Evolutionary conservation across 2,797 vertebrate genomes (phyloP), one percentile per base, ranked within the genome.

Genomic region (Buceros bicornis): DNA sequence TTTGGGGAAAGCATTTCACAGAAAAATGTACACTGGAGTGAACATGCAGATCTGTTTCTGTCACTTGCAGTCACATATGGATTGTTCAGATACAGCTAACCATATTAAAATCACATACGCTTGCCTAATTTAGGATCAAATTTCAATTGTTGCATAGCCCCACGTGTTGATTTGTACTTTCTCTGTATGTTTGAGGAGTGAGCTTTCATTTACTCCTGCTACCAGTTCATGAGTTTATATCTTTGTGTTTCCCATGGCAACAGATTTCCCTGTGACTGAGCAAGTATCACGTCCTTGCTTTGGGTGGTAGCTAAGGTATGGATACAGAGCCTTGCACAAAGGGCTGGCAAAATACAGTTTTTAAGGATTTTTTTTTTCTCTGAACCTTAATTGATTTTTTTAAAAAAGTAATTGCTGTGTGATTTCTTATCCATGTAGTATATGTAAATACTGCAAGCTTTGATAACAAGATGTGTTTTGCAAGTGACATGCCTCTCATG

Each of bases 231-330:
- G 56, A 79, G 57, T 93, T 89, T 86, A 33, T 89, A 60, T 67
- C 47, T 78, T 73, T 3, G 2, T 22, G 92, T 96, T 94, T 95
- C 67, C 90, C 81, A 87, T 95, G 64, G 94, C 93, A 97, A 96
- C 93, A 89, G 90, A 85, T 82, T 90, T 94, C 73, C 82, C 51
- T 91, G 56, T 88, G 73, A 43, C 78, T 70, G 85, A 82, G 74
- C 61, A 53, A 91, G 93, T 87, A 73, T 90, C 20, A 7, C 48
- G 95, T 82, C 66, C 85, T 61, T 89, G 53, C 56, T 85, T 80
- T 66, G 60, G 66, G 31, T 50, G n/a, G 70, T 83, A 79, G 76
- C 51, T 43, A 54, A 87, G 56, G 82, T 56, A 82, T 42, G 70
- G 92, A 94, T 70, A 53, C 22, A 76, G 28, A 91, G 15, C 35